Base-by-base conservation (phyloP, 2,888 invertebrate genomes). In the Subacronicta megacephala region DNA sequence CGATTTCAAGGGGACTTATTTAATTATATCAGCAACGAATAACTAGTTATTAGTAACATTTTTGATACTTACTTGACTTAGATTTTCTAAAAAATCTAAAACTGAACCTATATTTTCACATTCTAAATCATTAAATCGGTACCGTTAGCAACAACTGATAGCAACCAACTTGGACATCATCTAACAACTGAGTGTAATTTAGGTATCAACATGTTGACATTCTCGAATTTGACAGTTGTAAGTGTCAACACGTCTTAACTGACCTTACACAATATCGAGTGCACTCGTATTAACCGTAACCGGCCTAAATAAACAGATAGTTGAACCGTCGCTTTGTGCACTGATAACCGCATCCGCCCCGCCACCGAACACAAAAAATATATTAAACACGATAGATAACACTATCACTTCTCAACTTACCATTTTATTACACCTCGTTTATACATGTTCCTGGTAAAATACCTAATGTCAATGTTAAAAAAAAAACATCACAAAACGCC, bases 291-390 rank as follows among this genome's bases (percentile, higher is more conserved):
- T 67, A 72, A 69, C 71, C 80, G 79, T 67, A 72, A 69, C 72
- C 80, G 79, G 81, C 85, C 85, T 83, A 85, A 86, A 84, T 83
- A 89, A 88, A 88, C 84, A 85, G 77, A 75, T 73, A 72, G 71
- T 65, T 73, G 62, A 78, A 71, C 78, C 58, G 69, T 67, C 76
- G 76, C 74, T 42, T 61, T 77, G 74, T 78, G 64, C 70, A 71
- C 68, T 75, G 90, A 91, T 92, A 92, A 86, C 82, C 80, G 86
- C 88, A 90, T 92, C 92, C 92, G 91, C 87, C 80, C 79, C 78
- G 74, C 79, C 87, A 84, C 85, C 80, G 59, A 71, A 72, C 65
- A 65, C 77, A 79, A 77, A 72, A 78, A 72, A 72, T 68, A 75
- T 61, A 73, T 62, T 52, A 53, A 49, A 67, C 54, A 35, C 47